Conservation (phyloP, 2,888 invertebrate species). For the Oligia strigilis region DNA sequence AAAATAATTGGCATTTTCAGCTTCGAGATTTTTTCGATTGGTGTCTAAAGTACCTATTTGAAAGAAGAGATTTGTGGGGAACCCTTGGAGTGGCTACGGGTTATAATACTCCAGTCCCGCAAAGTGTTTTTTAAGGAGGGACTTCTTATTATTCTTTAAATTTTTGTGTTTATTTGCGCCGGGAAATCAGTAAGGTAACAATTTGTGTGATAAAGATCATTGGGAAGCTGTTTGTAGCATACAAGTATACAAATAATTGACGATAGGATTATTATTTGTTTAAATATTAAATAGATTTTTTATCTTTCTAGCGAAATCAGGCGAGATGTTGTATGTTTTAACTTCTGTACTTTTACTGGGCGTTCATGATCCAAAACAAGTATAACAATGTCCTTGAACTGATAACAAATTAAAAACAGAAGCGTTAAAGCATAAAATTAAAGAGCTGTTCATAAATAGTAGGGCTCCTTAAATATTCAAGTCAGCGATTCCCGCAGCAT, state of each 20-base stretch:
- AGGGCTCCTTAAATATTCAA: constrained; percentile 67
- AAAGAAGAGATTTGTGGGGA: constrained; percentile 21
- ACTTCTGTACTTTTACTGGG: not conserved
- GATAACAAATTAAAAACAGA: constrained; percentile 53
- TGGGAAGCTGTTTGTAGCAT: not conserved
- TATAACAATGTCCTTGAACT: constrained; percentile 18
- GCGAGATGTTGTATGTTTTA: not conserved
- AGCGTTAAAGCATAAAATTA: constrained; percentile 48
- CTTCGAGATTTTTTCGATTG: constrained; percentile 11
- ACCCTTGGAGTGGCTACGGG: constrained; percentile 3
- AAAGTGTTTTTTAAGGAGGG: not conserved
- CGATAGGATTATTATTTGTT: not conserved
- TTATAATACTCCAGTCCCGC: not conserved
- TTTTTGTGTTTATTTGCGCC: not conserved
- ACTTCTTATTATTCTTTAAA: not conserved
- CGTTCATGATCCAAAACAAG: not conserved
- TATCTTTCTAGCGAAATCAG: not conserved
- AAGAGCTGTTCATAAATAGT: constrained; percentile 48
- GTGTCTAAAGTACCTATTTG: constrained; percentile 26
- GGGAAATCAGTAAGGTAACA: not conserved
- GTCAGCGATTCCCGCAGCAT: constrained; percentile 67
- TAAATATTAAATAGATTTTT: not conserved
- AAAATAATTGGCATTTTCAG: constrained; percentile 24
- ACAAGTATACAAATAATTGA: not conserved
- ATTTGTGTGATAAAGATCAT: not conserved